Evolutionary conservation across 2,888 invertebrate genomes (phyloP).

Genomic region (Callinectes sapidus): DNA sequence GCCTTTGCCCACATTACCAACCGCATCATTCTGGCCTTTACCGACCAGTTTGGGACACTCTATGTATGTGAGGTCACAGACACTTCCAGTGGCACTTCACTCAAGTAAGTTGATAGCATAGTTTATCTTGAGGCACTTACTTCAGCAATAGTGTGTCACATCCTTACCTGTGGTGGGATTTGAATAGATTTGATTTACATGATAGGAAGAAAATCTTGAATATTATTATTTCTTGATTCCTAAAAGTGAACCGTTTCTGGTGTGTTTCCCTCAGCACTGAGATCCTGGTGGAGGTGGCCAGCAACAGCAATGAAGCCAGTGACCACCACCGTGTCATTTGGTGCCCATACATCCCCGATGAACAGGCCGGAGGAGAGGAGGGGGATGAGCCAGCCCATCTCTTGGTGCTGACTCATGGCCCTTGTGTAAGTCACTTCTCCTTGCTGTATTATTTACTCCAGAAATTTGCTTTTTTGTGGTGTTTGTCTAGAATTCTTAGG

Average conservation of each 20-base stretch:
- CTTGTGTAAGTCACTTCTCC: constrained; percentile 47
- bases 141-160: neutral
- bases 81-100: constrained; percentile 47
- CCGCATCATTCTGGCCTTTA: constrained; percentile 88
- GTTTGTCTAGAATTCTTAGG: neutral
- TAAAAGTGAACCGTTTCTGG: neutral
- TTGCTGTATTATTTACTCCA: neutral
- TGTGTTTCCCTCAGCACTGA: constrained; percentile 54
- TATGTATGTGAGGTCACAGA: constrained; percentile 84
- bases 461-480: neutral
- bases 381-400: constrained; percentile 73
- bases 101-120: constrained; percentile 48
- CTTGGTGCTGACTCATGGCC: constrained; percentile 73
- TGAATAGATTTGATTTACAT: neutral
- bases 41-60: constrained; percentile 90
- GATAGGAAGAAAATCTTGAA: neutral
- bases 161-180: neutral
- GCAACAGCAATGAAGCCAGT: constrained; percentile 76
- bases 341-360: constrained; percentile 92
- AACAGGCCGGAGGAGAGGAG: constrained; percentile 78
- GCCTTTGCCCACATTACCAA: constrained; percentile 90
- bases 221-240: neutral
- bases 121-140: neutral
- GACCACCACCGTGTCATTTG: constrained; percentile 87
- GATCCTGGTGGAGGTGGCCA: constrained; percentile 83